phyloP scores from a whole-genome alignment of 2,113 vertebrate genomes.

The Ancistrus triradiatus region DNA sequence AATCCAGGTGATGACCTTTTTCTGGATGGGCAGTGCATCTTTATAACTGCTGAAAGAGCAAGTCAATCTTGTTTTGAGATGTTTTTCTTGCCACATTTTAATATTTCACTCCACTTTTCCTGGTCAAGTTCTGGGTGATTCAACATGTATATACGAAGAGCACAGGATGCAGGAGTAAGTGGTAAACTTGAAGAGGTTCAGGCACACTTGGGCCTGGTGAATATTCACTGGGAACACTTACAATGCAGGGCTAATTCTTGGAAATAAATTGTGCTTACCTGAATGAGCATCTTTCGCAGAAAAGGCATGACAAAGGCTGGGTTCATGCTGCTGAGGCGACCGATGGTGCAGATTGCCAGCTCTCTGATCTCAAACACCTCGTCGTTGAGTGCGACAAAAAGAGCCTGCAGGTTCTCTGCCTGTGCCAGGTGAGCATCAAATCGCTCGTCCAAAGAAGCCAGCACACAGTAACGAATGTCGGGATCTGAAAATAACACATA shows the following conservation, averaged over 20 bases:
- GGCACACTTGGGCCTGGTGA: too few species aligned
- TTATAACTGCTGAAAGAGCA: too few species aligned
- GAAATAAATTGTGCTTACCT: constrained; percentile 59
- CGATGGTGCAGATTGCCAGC: constrained; percentile 95
- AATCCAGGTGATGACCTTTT: too few species aligned
- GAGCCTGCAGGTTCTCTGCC: constrained; percentile 92
- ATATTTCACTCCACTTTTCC: too few species aligned
- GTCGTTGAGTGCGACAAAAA: constrained; percentile 95
- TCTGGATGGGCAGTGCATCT: too few species aligned
- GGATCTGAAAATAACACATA: constrained; percentile 74
- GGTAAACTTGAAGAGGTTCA: too few species aligned
- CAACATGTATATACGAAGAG: background rate
- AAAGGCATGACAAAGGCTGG: constrained; percentile 99
- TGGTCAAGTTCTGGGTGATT: too few species aligned
- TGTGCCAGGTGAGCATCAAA: constrained; percentile 96
- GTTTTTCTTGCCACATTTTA: too few species aligned
- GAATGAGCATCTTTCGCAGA: constrained; percentile 97
- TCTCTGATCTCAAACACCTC: constrained; percentile 98
- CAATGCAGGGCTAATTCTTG: too few species aligned
- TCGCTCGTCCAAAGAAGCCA: constrained; percentile 95
- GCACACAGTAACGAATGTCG: constrained; percentile 94
- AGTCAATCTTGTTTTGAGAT: too few species aligned
- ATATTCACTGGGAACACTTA: too few species aligned
- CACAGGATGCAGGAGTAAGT: too few species aligned
- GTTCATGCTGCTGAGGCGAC: constrained; percentile 97